phyloP scores from a whole-genome alignment of 2,113 vertebrate species.

The Rutilus rutilus region DNA sequence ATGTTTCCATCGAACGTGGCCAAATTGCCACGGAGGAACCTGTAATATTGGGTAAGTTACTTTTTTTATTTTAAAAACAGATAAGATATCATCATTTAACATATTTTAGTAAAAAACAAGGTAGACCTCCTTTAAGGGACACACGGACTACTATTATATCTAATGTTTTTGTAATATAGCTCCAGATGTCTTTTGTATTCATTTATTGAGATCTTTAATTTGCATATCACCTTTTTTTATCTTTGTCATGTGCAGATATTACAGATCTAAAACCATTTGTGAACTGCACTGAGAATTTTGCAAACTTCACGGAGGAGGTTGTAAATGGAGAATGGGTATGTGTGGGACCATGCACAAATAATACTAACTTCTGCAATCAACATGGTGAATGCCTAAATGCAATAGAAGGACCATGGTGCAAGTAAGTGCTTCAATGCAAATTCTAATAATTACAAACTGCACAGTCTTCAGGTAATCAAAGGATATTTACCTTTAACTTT shows the following conservation, averaged over 20 bases:
- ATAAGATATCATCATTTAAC: neutral
- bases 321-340: constrained; percentile 66
- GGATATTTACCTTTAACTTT: neutral
- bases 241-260: constrained; percentile 62
- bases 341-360: constrained; percentile 63
- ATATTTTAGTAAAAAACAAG: neutral
- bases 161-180: neutral
- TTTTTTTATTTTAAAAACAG: neutral
- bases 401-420: constrained; percentile 60
- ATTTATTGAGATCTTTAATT: neutral
- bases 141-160: too few relatives aligned
- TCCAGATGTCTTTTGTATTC: neutral
- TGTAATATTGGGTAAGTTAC: too few relatives aligned
- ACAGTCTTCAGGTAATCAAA: neutral
- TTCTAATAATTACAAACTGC: neutral
- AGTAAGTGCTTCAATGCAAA: constrained; percentile 59
- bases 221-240: neutral
- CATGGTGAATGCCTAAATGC: constrained; percentile 68
- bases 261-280: constrained; percentile 61
- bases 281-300: constrained; percentile 59
- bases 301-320: constrained; percentile 62
- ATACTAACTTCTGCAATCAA: constrained; percentile 62
- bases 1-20: constrained; percentile 38
- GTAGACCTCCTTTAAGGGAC: neutral
- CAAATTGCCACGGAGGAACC: too few relatives aligned